These are phyloP conservation scores for Hylaeus anthracinus DNA, from an alignment of 1,140 invertebrate species.

Conservation along the genomic window DNA sequence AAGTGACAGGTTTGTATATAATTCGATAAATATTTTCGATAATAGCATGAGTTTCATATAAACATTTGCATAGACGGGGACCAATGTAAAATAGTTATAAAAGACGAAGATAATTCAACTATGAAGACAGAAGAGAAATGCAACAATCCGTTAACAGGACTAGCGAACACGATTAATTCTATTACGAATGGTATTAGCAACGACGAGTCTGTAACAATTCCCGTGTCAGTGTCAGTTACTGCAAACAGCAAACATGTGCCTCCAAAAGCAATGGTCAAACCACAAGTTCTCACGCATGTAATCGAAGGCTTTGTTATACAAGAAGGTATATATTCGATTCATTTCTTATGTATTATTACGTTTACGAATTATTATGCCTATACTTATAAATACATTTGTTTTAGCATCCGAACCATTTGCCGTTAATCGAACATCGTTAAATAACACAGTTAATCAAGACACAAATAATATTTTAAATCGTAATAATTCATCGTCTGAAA, in stretches of 20 bases:
- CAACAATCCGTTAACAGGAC: slow-evolving; percentile 75
- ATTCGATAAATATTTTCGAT: neutral
- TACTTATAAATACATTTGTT: slow-evolving; percentile 28
- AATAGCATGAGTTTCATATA: neutral
- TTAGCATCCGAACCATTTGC: slow-evolving; percentile 92
- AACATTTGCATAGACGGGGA: slow-evolving; percentile 59
- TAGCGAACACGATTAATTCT: slow-evolving; percentile 78
- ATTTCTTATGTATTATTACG: neutral
- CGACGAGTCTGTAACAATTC: slow-evolving; percentile 61
- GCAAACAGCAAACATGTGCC: slow-evolving; percentile 84
- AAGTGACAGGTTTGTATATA: slow-evolving; percentile 51
- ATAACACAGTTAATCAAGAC: slow-evolving; percentile 78
- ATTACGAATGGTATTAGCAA: slow-evolving; percentile 75
- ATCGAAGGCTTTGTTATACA: slow-evolving; percentile 99
- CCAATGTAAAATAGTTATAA: slow-evolving; percentile 59
- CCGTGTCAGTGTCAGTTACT: slow-evolving; percentile 66
- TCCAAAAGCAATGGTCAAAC: slow-evolving; percentile 97
- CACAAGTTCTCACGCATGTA: slow-evolving; percentile 96
- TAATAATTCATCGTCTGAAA: slow-evolving; percentile 80
- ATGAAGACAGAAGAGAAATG: slow-evolving; percentile 73
- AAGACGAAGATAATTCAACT: slow-evolving; percentile 58
- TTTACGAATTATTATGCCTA: neutral
- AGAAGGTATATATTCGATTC: slow-evolving; percentile 83
- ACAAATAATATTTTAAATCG: slow-evolving; percentile 76
- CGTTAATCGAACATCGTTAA: slow-evolving; percentile 85